These are phyloP conservation scores for Triplophysa yarkandensis DNA, from an alignment of 2,797 vertebrate species.

Conservation along the genomic window DNA sequence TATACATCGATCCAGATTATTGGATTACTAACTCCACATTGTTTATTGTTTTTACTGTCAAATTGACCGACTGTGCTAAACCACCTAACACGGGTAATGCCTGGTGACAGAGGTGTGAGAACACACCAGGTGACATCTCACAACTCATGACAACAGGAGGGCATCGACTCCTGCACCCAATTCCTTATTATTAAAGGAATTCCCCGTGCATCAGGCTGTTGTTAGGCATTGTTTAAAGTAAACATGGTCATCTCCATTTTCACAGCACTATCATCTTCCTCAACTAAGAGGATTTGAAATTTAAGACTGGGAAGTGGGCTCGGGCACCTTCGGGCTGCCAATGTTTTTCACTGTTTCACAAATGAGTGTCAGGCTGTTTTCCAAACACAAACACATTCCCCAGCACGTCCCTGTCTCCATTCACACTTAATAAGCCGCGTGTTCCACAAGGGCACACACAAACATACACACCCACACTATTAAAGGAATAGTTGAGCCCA, in stretches of 20 bases:
- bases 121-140: not conserved
- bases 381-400: constrained; percentile 47
- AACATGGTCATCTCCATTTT: constrained; percentile 67
- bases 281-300: constrained; percentile 59
- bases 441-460: constrained; percentile 33
- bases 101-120: not conserved
- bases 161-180: constrained; percentile 16
- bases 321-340: constrained; percentile 46
- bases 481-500: not conserved
- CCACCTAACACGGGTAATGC: not conserved
- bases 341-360: constrained; percentile 64
- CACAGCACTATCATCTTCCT: constrained; percentile 59
- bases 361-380: constrained; percentile 58
- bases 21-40: not conserved
- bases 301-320: constrained; percentile 27
- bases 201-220: constrained; percentile 50
- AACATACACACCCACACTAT: constrained; percentile 30
- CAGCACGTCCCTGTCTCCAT: constrained; percentile 30
- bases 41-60: constrained; percentile 3
- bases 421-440: constrained; percentile 50
- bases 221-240: constrained; percentile 64
- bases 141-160: constrained; percentile 10
- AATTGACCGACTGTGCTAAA: not conserved
- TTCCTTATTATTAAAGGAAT: constrained; percentile 63
- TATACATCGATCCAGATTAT: not conserved